Evolutionary conservation across 92 coral and sea anemone genomes (phyloP).

Genomic region (Palythoa heliodiscus): DNA sequence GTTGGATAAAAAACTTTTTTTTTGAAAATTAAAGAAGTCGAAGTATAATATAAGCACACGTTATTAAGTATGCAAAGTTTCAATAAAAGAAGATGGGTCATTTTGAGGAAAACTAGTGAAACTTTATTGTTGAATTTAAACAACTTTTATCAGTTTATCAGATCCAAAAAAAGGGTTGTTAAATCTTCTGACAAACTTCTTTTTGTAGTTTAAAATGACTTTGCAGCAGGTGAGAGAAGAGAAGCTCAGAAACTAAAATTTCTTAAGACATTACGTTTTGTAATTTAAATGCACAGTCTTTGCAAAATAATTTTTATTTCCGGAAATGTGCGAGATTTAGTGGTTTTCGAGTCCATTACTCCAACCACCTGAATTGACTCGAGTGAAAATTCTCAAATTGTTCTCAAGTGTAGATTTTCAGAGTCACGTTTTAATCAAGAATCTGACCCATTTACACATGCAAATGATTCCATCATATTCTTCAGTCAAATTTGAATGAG

Average conservation of each 20-base stretch:
- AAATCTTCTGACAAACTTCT: neutral
- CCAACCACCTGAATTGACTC: neutral
- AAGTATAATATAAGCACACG: neutral
- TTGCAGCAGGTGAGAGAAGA: neutral
- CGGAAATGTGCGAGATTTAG: neutral
- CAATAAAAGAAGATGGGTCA: neutral
- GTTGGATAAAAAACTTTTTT: neutral
- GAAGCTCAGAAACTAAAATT: neutral
- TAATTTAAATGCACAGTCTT: neutral
- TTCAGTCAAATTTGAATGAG: slow-evolving; percentile 2
- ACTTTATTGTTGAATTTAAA: slow-evolving; percentile 13
- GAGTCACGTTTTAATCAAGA: neutral
- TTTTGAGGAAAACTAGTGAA: neutral
- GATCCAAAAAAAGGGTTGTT: neutral
- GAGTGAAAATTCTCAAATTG: neutral
- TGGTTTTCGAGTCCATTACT: neutral
- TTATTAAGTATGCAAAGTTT: neutral
- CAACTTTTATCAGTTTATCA: neutral
- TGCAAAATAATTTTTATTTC: neutral
- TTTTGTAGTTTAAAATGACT: neutral
- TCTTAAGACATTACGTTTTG: neutral
- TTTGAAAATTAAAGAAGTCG: neutral
- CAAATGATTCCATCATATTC: neutral
- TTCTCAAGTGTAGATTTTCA: neutral
- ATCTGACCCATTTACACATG: neutral